A percentile compares a stretch with the other conserved stretches of the same genome.
These are phyloP conservation scores for Rutpela maculata DNA, from an alignment of 2,888 invertebrate species.

Conservation along the genomic window DNA sequence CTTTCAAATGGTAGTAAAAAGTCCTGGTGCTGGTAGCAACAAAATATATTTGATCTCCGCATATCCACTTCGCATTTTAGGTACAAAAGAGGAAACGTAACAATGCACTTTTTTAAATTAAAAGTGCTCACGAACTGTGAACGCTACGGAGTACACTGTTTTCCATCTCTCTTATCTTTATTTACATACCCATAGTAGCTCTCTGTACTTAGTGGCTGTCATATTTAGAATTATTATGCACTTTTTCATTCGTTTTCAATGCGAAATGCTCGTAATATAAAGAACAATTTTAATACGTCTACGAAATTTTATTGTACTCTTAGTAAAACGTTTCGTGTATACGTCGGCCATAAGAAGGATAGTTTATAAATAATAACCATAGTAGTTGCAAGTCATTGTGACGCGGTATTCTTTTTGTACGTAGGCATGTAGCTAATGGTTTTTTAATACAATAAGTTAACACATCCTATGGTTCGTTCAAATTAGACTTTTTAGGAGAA, in stretches of 20 bases:
- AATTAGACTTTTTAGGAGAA: too few species aligned
- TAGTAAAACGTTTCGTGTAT: neutral
- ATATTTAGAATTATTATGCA: constrained; percentile 45
- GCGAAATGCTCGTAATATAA: constrained; percentile 27
- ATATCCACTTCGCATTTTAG: constrained; percentile 51
- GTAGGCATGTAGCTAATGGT: neutral
- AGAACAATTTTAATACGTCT: constrained; percentile 16
- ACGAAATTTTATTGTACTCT: constrained; percentile 13
- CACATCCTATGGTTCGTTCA: neutral
- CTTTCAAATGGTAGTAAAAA: constrained; percentile 42
- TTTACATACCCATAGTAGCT: constrained; percentile 42
- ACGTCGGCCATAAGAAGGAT: neutral
- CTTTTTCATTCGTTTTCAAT: constrained; percentile 32
- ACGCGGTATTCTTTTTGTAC: neutral
- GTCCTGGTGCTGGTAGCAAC: constrained; percentile 36
- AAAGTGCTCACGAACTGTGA: constrained; percentile 53
- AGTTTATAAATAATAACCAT: neutral
- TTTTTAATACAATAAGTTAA: neutral
- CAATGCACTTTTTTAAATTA: constrained; percentile 59
- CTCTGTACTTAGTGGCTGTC: constrained; percentile 42
- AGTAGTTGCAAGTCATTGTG: neutral
- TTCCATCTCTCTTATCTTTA: constrained; percentile 47
- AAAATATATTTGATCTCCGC: constrained; percentile 56
- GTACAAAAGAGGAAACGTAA: constrained; percentile 53
- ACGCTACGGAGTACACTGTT: constrained; percentile 47